A percentile compares a stretch with the other conserved stretches of the same genome.
Evolutionary conservation across 2,888 invertebrate genomes (phyloP).

Genomic region (Ormyrus rosae): DNA sequence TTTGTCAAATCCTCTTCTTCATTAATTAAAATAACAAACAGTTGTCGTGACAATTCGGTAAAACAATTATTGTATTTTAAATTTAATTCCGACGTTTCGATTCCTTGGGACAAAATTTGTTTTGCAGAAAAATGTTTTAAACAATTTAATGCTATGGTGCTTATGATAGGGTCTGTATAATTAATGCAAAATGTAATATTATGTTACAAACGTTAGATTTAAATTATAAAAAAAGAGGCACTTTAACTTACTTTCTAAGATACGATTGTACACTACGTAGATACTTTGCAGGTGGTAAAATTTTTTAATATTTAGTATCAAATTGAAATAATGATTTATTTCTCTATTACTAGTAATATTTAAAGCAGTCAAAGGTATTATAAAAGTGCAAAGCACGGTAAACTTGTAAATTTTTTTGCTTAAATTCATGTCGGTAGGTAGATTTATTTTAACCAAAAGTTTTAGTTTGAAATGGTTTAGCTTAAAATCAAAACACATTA

Average conservation of each 20-base stretch:
- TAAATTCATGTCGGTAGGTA: no score
- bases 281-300: background rate
- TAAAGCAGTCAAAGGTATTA: no score
- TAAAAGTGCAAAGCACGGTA: no score
- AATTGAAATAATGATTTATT: background rate
- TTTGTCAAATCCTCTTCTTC: background rate
- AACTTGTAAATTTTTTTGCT: no score
- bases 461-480: no score
- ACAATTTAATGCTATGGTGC: background rate
- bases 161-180: background rate
- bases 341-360: no score
- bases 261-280: background rate
- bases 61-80: background rate
- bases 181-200: background rate
- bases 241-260: slow-evolving; percentile 2
- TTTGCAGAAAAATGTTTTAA: background rate
- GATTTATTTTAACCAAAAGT: no score
- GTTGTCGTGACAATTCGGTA: background rate
- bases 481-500: no score
- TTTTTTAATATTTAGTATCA: background rate
- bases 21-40: background rate
- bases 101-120: background rate
- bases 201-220: background rate
- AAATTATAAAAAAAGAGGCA: background rate
- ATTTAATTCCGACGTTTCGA: background rate